These are phyloP conservation scores for Neoarius graeffei DNA, from an alignment of 2,113 vertebrate species.

Conservation along the genomic window DNA sequence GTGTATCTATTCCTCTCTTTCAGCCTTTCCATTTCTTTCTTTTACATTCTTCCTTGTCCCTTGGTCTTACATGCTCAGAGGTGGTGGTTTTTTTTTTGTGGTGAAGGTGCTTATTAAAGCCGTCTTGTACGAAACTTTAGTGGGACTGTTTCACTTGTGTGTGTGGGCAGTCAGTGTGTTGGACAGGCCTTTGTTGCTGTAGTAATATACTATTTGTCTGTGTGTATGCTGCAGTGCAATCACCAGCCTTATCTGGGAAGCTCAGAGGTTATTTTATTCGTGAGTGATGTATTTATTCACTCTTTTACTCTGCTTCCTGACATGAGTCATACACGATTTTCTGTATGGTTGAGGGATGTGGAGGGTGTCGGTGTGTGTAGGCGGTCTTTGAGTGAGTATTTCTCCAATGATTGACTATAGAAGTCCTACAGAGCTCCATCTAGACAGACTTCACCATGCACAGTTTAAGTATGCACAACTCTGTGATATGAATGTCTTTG, in stretches of 20 bases:
- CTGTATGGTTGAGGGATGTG: background rate
- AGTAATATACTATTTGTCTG: background rate
- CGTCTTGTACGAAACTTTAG: constrained; percentile 58
- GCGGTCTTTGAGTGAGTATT: background rate
- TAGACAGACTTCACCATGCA: background rate
- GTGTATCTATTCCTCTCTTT: background rate
- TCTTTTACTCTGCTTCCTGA: constrained; percentile 6
- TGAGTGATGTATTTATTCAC: constrained; percentile 21
- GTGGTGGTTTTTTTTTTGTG: constrained; percentile 47
- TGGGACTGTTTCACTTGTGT: constrained; percentile 43
- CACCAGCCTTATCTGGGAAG: background rate
- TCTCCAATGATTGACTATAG: background rate
- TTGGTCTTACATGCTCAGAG: background rate
- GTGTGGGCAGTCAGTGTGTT: constrained; percentile 52
- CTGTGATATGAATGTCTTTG: background rate
- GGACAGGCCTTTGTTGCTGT: constrained; percentile 17
- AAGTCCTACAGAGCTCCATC: background rate
- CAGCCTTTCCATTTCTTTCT: background rate
- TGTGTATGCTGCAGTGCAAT: background rate
- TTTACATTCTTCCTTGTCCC: background rate
- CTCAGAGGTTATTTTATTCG: background rate
- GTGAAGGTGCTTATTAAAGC: constrained; percentile 70
- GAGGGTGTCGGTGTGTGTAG: background rate
- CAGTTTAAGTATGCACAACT: background rate
- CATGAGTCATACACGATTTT: constrained; percentile 8